Percentiles rank a stretch among this genome's conserved stretches.
These are phyloP conservation scores for Sylvia atricapilla DNA, from an alignment of 2,113 vertebrate genomes.

Conservation along the genomic window DNA sequence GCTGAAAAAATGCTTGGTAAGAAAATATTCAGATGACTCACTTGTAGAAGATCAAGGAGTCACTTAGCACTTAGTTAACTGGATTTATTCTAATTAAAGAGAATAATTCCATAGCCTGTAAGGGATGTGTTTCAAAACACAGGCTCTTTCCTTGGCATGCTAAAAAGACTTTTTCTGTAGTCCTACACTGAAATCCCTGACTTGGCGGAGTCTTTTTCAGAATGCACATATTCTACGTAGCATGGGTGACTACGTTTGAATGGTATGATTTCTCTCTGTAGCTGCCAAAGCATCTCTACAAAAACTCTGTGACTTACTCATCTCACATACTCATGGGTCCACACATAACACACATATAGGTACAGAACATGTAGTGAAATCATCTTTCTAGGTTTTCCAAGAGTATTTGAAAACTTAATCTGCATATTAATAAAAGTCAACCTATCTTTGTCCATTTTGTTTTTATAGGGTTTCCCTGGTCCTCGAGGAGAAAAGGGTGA, in stretches of 20 bases:
- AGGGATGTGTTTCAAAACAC: background rate
- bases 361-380: background rate
- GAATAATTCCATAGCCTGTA: background rate
- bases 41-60: background rate
- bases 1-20: background rate
- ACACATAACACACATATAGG: background rate
- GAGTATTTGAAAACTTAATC: background rate
- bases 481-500: constrained; percentile 97
- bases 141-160: background rate
- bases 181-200: background rate
- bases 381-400: background rate
- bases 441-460: constrained; percentile 76
- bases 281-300: background rate
- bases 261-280: background rate
- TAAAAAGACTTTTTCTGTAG: background rate
- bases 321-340: background rate
- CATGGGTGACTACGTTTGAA: background rate
- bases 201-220: background rate
- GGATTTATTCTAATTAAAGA: background rate
- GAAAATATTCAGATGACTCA: background rate
- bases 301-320: background rate
- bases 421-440: background rate
- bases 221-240: background rate
- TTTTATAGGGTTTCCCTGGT: constrained; percentile 92
- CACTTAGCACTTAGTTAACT: background rate